A percentile compares a stretch with the other conserved stretches of the same genome.
These are phyloP conservation scores for Dryobota labecula DNA, from an alignment of 2,888 invertebrate species.

Conservation along the genomic window DNA sequence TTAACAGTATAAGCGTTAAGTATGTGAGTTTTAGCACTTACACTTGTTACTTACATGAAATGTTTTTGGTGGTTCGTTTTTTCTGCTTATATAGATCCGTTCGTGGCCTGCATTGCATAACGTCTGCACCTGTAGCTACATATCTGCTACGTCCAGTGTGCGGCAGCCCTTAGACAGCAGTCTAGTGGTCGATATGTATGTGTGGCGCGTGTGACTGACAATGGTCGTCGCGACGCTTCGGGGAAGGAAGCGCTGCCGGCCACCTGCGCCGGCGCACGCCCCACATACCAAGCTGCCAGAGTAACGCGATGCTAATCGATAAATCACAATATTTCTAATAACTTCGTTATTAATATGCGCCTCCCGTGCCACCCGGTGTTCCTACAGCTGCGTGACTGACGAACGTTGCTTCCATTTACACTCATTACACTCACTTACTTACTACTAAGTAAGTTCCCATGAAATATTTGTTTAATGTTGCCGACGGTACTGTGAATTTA, in stretches of 20 bases:
- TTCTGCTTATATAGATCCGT: neutral
- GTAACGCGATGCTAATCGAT: conserved; percentile 61
- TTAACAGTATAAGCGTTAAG: neutral
- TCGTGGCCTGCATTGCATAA: neutral
- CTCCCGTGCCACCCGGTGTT: neutral
- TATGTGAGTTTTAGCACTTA: neutral
- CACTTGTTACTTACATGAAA: no score
- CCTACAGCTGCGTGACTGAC: neutral
- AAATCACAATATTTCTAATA: conserved; percentile 62
- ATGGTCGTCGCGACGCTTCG: conserved; percentile 74
- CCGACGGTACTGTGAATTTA: conserved; percentile 30
- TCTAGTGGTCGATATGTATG: conserved; percentile 63
- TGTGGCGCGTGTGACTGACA: conserved; percentile 73
- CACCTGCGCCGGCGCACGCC: conserved; percentile 68
- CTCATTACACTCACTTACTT: conserved; percentile 19
- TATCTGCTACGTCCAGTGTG: neutral
- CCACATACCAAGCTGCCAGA: conserved; percentile 51
- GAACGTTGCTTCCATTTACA: conserved; percentile 7
- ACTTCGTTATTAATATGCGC: conserved; percentile 31
- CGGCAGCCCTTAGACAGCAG: neutral
- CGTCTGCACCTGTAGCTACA: neutral
- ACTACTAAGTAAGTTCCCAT: conserved; percentile 40
- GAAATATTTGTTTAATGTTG: conserved; percentile 37
- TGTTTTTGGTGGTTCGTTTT: neutral
- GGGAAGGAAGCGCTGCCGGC: conserved; percentile 82